phyloP scores from a whole-genome alignment of 2,113 vertebrate species.

The Callocephalon fimbriatum region DNA sequence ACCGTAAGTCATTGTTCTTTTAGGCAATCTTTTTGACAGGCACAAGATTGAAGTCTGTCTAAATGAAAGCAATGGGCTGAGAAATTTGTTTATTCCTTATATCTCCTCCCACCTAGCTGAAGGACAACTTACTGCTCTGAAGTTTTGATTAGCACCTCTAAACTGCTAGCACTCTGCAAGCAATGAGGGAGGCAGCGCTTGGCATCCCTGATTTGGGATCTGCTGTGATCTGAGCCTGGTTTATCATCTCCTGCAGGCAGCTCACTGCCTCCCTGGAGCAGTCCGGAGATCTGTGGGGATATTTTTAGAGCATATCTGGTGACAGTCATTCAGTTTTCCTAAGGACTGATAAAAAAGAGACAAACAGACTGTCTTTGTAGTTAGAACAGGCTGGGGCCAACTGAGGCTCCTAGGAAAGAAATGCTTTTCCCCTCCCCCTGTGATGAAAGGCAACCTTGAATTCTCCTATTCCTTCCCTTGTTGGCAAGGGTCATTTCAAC shows the following conservation, averaged over 20 bases:
- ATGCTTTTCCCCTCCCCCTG: not conserved
- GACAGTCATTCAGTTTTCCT: not conserved
- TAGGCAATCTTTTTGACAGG: not conserved
- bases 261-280: not conserved
- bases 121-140: not conserved
- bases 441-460: not conserved
- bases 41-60: not conserved
- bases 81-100: not conserved
- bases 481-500: not conserved
- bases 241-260: not conserved
- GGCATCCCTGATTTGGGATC: not conserved
- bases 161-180: not conserved
- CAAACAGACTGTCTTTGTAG: not conserved
- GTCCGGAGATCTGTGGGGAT: not conserved
- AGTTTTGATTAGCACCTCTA: not conserved
- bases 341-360: not conserved
- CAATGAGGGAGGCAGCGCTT: not conserved
- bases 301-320: constrained; percentile 44
- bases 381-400: not conserved
- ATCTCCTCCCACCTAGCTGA: not conserved
- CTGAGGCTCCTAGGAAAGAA: not conserved
- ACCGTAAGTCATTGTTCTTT: not conserved
- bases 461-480: not conserved
- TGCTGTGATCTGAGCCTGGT: not conserved
- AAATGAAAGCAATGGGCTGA: not conserved